Evolutionary conservation across 64 coral and sea anemone species (phyloP).

Genomic region (Montipora sp.): DNA sequence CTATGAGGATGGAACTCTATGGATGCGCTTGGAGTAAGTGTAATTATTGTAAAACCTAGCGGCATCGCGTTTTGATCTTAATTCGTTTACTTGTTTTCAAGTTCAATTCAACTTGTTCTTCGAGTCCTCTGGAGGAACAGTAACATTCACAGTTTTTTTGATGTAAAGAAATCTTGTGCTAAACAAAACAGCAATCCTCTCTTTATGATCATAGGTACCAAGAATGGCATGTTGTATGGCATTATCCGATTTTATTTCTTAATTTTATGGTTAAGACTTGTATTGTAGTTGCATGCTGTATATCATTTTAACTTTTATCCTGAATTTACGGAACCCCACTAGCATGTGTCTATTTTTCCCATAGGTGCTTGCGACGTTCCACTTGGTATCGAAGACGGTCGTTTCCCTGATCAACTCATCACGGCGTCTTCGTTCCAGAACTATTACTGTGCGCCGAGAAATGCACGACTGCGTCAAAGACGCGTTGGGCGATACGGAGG

Average conservation of each 20-base stretch:
- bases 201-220: neutral
- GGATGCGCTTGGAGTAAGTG: slow-evolving; percentile 72
- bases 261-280: too few relatives aligned
- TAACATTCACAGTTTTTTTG: too few relatives aligned
- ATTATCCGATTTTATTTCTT: too few relatives aligned
- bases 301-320: too few relatives aligned
- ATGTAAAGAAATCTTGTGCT: too few relatives aligned
- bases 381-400: slow-evolving; percentile 85
- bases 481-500: slow-evolving; percentile 43
- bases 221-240: too few relatives aligned
- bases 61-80: too few relatives aligned
- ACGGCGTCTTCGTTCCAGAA: slow-evolving; percentile 77
- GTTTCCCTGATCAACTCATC: slow-evolving; percentile 79
- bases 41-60: neutral
- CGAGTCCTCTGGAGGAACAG: too few relatives aligned
- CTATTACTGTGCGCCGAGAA: slow-evolving; percentile 51
- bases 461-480: slow-evolving; percentile 43
- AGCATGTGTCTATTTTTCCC: neutral
- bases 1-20: slow-evolving; percentile 68
- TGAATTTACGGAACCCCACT: too few relatives aligned
- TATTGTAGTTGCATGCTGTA: too few relatives aligned
- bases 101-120: too few relatives aligned
- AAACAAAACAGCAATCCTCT: too few relatives aligned
- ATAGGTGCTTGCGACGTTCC: slow-evolving; percentile 62
- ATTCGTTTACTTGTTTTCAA: neutral